Base-by-base conservation (phyloP, 1,140 invertebrate genomes). In the Mylabris phalerata region DNA sequence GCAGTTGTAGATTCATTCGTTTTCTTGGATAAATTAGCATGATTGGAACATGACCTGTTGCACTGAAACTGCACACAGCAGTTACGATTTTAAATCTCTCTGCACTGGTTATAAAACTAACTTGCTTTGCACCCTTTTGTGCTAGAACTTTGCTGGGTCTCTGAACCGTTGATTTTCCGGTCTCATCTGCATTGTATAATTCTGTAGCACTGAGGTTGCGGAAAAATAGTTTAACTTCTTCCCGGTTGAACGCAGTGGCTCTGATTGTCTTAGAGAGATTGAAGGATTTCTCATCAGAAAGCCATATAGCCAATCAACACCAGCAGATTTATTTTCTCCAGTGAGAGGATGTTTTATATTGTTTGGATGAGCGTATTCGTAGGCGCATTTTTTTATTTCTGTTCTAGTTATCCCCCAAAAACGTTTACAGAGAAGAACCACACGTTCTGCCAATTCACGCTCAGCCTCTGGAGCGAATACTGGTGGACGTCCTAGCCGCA, bases 141-240 rank as follows among this genome's bases (percentile, higher is more conserved):
- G 74, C 71, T 13, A 78, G 48, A 54, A 81, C 67, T 64, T 74
- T 78, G 47, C 50, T 45, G 24, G 73, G 72, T 61, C 73, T 73
- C 24, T 77, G 73, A 3, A 78, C 73, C 9, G 67, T 72, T 3
- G 63, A 72, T 10, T 75, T 64, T 0, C 75, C 77, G 45, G 71
- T 77, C 63, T 78, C 76, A 64, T 76, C 73, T 44, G 46, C 45
- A 45, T 56, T 56, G 26, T 48, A 56, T 48, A 56, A 40, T 56
- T 41, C 48, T 7, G 13, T 13, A 13, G 13, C 13, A 13, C 13
- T 13, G 13, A 13, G 1, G 13, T 13, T 40, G 26, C 3, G 49
- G 48, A 57, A 57, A 57, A 57, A 13, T 48, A 57, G n/a, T 4
- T 32, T 9, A 32, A 57, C 26, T 26, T 57, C 55, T 10, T 49